Evolutionary conservation across 2,888 invertebrate species (phyloP).

Genomic region (Nephrotoma guestfalica): DNA sequence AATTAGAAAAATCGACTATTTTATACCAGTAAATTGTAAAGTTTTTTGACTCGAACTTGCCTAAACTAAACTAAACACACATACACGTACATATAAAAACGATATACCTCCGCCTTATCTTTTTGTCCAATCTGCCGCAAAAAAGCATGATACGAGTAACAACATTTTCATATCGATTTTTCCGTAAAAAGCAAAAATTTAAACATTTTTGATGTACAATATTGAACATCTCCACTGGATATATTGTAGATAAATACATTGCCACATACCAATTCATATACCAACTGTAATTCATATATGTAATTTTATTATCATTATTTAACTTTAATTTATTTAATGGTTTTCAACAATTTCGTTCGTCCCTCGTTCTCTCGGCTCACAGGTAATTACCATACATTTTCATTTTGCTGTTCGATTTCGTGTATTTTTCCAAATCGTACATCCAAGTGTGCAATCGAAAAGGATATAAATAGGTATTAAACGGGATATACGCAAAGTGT

Average conservation of each 20-base stretch:
- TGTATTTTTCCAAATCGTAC: neutral
- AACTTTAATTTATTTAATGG: neutral
- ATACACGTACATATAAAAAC: too few relatives aligned
- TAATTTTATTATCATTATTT: neutral
- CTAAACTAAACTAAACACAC: too few relatives aligned
- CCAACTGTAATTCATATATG: neutral
- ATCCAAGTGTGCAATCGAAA: neutral
- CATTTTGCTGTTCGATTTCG: neutral
- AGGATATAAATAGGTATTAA: neutral
- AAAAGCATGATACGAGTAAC: neutral
- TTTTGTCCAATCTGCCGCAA: neutral
- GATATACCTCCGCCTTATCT: neutral
- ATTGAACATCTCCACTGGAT: neutral
- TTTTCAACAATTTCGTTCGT: neutral
- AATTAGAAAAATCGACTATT: too few relatives aligned
- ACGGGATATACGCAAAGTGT: neutral
- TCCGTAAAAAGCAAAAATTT: neutral
- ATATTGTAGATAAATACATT: neutral
- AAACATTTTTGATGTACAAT: neutral
- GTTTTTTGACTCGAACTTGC: too few relatives aligned
- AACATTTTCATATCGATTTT: neutral
- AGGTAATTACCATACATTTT: neutral
- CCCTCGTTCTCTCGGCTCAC: neutral
- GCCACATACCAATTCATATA: neutral
- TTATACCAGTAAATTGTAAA: too few relatives aligned